Conservation (phyloP, 2,797 vertebrate genomes). For the Hephaestus fuliginosus region DNA sequence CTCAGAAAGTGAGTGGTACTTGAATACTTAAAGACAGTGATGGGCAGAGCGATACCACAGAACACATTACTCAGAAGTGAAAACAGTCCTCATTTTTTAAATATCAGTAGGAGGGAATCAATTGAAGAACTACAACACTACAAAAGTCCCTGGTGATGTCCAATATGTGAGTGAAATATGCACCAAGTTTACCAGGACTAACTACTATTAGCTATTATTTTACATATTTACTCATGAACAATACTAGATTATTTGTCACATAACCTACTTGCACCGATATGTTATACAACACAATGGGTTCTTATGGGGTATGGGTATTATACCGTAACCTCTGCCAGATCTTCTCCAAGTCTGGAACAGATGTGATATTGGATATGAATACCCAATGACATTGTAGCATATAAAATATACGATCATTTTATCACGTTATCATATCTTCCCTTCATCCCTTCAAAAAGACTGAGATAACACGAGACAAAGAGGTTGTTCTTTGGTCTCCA, state of each 20-base stretch:
- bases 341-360: neutral
- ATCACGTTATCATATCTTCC: constrained; percentile 9
- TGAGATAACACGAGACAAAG: constrained; percentile 12
- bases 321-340: neutral
- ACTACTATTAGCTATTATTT: neutral
- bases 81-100: neutral
- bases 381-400: neutral
- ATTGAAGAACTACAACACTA: neutral
- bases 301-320: too few relatives aligned
- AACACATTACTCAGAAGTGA: constrained; percentile 6
- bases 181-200: neutral
- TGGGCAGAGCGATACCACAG: neutral
- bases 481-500: constrained; percentile 16
- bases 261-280: too few relatives aligned
- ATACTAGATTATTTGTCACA: neutral
- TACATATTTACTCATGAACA: neutral
- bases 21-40: neutral
- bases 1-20: neutral
- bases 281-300: too few relatives aligned
- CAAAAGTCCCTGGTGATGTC: neutral
- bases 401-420: neutral
- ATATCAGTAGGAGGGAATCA: neutral
- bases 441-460: neutral
- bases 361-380: neutral
- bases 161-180: neutral